A percentile compares a stretch with the other conserved stretches of the same genome.
Conservation (phyloP, 1,140 invertebrate species). For the Lordiphosa collinella region DNA sequence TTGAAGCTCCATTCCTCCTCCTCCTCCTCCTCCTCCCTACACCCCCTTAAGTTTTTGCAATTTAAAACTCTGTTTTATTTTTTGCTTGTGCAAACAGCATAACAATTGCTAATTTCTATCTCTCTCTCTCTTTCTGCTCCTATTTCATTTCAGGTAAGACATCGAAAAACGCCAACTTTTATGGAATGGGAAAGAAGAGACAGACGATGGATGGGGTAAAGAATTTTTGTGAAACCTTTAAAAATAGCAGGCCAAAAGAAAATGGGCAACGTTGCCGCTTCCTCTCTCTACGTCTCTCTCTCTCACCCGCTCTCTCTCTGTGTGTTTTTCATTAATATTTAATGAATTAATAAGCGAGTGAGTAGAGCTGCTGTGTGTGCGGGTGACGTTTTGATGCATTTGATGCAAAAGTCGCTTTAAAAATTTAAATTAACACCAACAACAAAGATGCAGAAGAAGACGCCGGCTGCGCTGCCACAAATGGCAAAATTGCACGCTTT, state of each 20-base stretch:
- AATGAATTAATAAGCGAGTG: slow-evolving; percentile 59
- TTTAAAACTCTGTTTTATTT: neutral
- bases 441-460: no score
- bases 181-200: neutral
- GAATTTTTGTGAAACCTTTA: neutral
- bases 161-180: slow-evolving; percentile 5
- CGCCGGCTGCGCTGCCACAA: no score
- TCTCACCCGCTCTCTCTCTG: neutral
- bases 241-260: neutral
- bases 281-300: neutral
- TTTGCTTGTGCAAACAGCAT: slow-evolving; percentile 4
- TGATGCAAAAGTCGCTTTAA: neutral
- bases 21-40: neutral
- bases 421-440: no score
- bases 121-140: slow-evolving; percentile 13
- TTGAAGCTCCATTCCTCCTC: neutral
- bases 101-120: slow-evolving; percentile 17
- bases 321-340: slow-evolving; percentile 58
- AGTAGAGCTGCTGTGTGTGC: slow-evolving; percentile 9
- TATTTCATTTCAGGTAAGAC: slow-evolving; percentile 54
- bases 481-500: neutral
- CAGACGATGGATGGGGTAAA: no score
- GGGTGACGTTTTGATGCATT: slow-evolving; percentile 13
- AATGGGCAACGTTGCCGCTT: neutral
- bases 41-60: neutral